Conservation (phyloP, 2,888 invertebrate species). For the Lymantria monacha region DNA sequence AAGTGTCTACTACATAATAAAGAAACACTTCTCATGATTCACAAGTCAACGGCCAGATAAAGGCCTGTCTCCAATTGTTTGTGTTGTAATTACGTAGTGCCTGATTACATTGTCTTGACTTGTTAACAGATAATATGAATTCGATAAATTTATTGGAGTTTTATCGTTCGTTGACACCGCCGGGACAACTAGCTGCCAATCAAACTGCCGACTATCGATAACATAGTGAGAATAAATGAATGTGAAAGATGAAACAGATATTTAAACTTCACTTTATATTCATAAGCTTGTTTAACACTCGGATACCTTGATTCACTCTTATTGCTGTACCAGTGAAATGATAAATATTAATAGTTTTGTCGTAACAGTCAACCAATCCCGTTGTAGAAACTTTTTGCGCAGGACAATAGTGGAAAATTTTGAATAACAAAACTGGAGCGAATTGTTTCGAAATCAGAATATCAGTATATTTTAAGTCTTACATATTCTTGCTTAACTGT, state of each 20-base stretch:
- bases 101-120: constrained; percentile 54
- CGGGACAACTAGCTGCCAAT: constrained; percentile 38
- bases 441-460: constrained; percentile 49
- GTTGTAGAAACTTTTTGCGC: constrained; percentile 43
- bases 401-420: constrained; percentile 47
- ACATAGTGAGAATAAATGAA: constrained; percentile 46
- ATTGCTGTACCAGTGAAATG: constrained; percentile 57
- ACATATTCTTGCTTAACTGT: constrained; percentile 47
- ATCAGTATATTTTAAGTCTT: constrained; percentile 37
- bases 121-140: constrained; percentile 52
- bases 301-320: constrained; percentile 59
- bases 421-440: constrained; percentile 45
- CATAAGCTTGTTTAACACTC: constrained; percentile 58
- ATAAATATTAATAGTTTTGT: constrained; percentile 64
- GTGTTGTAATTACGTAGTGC: constrained; percentile 47
- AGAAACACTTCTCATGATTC: constrained; percentile 35
- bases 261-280: constrained; percentile 65
- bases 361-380: constrained; percentile 45
- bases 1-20: constrained; percentile 20
- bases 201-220: constrained; percentile 39
- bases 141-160: constrained; percentile 52
- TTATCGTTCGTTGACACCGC: constrained; percentile 67
- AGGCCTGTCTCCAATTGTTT: constrained; percentile 40
- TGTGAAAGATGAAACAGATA: constrained; percentile 52
- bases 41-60: constrained; percentile 55